phyloP scores from a whole-genome alignment of 2,888 invertebrate species.

The Horisme vitalbata region DNA sequence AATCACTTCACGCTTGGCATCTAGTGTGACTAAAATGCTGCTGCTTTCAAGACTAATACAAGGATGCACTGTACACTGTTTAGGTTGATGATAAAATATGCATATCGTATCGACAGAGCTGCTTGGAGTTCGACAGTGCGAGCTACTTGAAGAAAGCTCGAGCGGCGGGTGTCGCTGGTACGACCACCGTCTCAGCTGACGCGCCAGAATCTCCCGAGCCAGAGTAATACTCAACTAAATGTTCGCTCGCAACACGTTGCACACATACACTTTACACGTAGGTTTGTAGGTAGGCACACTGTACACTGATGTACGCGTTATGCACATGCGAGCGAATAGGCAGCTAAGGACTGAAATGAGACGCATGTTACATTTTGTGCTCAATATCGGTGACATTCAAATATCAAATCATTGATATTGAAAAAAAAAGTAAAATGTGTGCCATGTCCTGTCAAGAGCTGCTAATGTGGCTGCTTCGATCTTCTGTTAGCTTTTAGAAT shows the following conservation, averaged over 20 bases:
- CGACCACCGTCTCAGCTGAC: constrained; percentile 67
- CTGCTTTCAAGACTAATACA: constrained; percentile 17
- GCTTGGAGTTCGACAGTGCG: constrained; percentile 81
- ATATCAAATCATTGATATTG: background rate
- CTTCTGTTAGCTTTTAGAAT: constrained; percentile 17
- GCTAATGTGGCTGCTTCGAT: constrained; percentile 12
- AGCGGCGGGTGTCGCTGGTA: constrained; percentile 57
- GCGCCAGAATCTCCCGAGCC: constrained; percentile 79
- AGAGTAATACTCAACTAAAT: constrained; percentile 51
- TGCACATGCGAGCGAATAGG: constrained; percentile 14
- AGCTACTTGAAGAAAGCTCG: constrained; percentile 75
- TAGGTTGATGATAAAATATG: constrained; percentile 31
- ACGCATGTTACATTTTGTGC: constrained; percentile 19
- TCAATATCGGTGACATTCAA: background rate
- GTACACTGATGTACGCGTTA: constrained; percentile 4
- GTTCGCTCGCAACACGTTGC: constrained; percentile 34
- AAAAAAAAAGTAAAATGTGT: constrained; percentile 16
- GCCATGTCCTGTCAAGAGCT: background rate
- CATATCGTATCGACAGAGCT: constrained; percentile 65
- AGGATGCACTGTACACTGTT: background rate
- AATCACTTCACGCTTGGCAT: constrained; percentile 20
- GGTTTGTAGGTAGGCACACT: constrained; percentile 13
- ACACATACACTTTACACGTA: constrained; percentile 29
- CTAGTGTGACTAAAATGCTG: constrained; percentile 17
- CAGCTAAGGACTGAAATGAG: constrained; percentile 4